Base-by-base conservation (phyloP, 37 sponge, comb jelly and placozoan genomes). In the Agelas oroides region DNA sequence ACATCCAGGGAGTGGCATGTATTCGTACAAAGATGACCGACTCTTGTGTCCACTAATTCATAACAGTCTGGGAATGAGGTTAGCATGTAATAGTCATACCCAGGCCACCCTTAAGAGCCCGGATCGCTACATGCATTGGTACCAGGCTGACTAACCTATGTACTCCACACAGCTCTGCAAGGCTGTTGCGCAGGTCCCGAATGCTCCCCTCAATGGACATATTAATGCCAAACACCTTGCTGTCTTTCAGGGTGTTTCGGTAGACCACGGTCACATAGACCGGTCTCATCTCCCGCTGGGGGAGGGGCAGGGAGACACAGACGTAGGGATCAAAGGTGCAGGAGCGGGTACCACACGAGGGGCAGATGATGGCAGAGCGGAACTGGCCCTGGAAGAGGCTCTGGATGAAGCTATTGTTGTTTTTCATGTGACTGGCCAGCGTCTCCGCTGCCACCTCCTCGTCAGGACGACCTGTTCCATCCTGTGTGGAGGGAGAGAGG, bases 291-390 rank as follows among this genome's bases (percentile, higher is more conserved):
- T 92, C 85, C 14, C 84, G 76, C 69, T 92, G 86, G 34, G 94
- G 94, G n/a, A 97, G 69, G 28, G 98, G 96, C 31, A 97, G 85
- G 20, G 98, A 97, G 63, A 97, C 65, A 67, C 94, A 92, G 59
- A 89, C 71, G 84, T 97, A 97, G 46, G 98, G 91, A 55, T 97
- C 98, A 72, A 95, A 93, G 73, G 96, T 93, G 53, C 53, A 55
- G 18, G 94, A 93, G 34, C 73, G 71, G 41, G 85, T 71, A 30
- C 59, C 61, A 75, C 98, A 97, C 27, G 59, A 69, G 30, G 90
- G 87, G 65, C 98, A 97, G 54, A 54, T 70, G 56, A 97, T 79
- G 21, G 81, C 75, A 13, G 98, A 97, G 34, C 81, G 82, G 38
- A 87, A 96, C 61, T 90, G 86, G 13, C 86, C 98, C 30, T 91